phyloP scores from a whole-genome alignment of 1,140 invertebrate genomes.

The Mesaphorura yosii region DNA sequence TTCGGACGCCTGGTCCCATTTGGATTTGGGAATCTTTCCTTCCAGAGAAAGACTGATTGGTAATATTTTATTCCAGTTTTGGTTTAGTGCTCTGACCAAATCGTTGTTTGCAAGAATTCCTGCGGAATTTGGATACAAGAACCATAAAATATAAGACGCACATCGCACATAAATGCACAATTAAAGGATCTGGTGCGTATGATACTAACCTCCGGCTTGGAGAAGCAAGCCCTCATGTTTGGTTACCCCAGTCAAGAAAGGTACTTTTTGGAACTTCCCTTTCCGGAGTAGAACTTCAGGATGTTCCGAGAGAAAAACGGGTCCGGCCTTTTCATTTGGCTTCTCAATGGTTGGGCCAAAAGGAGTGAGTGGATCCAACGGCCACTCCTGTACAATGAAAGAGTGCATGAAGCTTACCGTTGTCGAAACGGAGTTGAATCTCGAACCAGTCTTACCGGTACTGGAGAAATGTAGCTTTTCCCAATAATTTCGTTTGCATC shows the following conservation, averaged over 20 bases:
- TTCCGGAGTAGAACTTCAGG: slow-evolving; percentile 25
- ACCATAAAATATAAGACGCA: too few species aligned
- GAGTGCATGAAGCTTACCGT: neutral
- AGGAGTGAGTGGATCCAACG: neutral
- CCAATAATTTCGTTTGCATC: slow-evolving; percentile 9
- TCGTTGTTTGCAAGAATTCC: neutral
- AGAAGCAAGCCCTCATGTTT: slow-evolving; percentile 3
- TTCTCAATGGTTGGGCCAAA: slow-evolving; percentile 7
- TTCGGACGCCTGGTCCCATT: neutral
- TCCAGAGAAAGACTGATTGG: neutral
- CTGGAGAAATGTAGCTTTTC: neutral
- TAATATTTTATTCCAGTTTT: neutral
- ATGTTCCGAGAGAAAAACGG: slow-evolving; percentile 26
- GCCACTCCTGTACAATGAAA: neutral
- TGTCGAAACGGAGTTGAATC: neutral
- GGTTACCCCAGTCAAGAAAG: slow-evolving; percentile 30
- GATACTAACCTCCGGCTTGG: too few species aligned
- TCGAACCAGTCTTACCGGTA: slow-evolving; percentile 7
- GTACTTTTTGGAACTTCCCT: slow-evolving; percentile 22
- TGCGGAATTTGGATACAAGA: too few species aligned
- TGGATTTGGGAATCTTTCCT: neutral
- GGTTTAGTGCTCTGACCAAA: too few species aligned
- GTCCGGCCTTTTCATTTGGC: neutral
- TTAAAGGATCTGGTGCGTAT: too few species aligned
- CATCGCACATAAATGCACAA: too few species aligned